Evolutionary conservation across 2,113 vertebrate species (phyloP).

Genomic region (Psephotus haematonotus): DNA sequence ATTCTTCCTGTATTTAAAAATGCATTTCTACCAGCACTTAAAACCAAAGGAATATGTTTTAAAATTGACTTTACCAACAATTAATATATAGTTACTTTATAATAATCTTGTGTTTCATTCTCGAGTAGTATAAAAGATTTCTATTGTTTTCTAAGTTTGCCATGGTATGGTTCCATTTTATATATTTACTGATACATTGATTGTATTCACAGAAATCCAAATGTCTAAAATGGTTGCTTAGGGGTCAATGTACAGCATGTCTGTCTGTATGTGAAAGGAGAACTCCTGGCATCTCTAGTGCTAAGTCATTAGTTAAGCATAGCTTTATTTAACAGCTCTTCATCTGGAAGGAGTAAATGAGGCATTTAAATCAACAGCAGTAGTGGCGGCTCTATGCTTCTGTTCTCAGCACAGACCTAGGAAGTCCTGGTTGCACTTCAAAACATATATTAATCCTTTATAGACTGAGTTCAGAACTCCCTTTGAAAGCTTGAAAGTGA

Average conservation of each 20-base stretch:
- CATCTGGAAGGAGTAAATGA: slow-evolving; percentile 10
- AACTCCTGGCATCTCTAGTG: background rate
- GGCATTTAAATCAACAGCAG: background rate
- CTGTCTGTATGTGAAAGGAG: background rate
- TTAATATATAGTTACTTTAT: background rate
- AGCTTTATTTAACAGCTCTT: slow-evolving; percentile 11
- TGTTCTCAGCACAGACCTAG: background rate
- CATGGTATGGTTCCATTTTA: background rate
- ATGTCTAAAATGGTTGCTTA: background rate
- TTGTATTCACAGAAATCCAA: background rate
- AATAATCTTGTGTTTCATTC: background rate
- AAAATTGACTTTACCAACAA: background rate
- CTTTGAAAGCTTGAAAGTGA: background rate
- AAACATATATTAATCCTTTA: background rate
- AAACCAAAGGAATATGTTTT: background rate
- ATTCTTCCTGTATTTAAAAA: background rate
- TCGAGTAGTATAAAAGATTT: background rate
- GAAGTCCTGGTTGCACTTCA: background rate
- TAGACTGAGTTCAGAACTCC: background rate
- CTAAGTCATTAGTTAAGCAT: background rate
- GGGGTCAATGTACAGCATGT: background rate
- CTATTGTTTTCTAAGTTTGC: accelerated
- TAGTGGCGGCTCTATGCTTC: background rate
- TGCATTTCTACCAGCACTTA: background rate
- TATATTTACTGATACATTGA: background rate